Evolutionary conservation across 2,888 invertebrate genomes (phyloP).

Genomic region (Cynaeus angustus): DNA sequence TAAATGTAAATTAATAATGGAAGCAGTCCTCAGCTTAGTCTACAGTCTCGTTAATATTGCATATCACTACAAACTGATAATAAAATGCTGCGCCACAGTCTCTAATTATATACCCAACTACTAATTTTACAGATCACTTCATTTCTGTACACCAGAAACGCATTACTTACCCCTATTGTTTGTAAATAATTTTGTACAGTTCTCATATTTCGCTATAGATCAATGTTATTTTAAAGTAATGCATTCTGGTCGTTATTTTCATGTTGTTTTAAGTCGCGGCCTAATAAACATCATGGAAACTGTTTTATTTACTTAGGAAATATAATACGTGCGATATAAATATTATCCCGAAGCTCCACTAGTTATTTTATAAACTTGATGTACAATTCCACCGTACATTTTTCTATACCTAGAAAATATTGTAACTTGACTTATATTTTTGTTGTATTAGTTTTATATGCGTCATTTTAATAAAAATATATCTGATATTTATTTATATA

Average conservation of each 20-base stretch:
- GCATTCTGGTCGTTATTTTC: conserved; percentile 10
- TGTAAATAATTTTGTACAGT: conserved; percentile 1
- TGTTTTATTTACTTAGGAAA: conserved; percentile 5
- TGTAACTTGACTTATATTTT: conserved; percentile 3
- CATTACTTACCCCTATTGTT: conserved; percentile 12
- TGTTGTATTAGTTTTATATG: conserved; percentile 37
- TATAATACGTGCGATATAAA: conserved; percentile 10
- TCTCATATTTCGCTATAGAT: background rate
- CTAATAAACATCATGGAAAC: conserved; percentile 9
- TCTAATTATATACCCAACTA: background rate
- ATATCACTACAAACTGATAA: conserved; percentile 38
- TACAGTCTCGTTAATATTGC: conserved; percentile 36
- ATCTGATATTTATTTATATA: conserved; percentile 21
- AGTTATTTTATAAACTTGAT: conserved; percentile 12
- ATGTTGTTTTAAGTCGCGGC: conserved; percentile 15
- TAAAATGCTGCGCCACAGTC: conserved; percentile 25
- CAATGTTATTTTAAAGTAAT: conserved; percentile 10
- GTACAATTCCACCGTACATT: conserved; percentile 16
- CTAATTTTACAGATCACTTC: conserved; percentile 9
- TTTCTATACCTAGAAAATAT: conserved; percentile 20
- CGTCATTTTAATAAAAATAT: conserved; percentile 15
- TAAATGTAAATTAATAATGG: conserved; percentile 40
- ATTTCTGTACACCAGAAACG: conserved; percentile 4
- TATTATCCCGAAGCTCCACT: conserved; percentile 4
- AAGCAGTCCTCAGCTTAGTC: conserved; percentile 26